Conservation (phyloP, 2,888 invertebrate species). For the Zygothrica quintamaculata region DNA sequence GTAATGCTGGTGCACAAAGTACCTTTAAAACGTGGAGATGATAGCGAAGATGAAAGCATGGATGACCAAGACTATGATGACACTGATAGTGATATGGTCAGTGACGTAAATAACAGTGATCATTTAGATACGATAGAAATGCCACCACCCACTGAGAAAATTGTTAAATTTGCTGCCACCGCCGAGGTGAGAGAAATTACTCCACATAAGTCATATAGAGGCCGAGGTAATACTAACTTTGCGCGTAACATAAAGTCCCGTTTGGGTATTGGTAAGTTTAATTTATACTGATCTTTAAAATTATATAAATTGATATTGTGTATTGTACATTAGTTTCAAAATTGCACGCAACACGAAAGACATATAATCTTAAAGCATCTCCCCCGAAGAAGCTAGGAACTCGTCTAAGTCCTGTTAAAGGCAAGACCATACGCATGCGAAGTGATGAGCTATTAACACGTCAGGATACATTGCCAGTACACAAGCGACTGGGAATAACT, state of each 20-base stretch:
- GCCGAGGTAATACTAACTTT: conserved; percentile 57
- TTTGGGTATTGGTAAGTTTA: conserved; percentile 66
- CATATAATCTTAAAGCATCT: conserved; percentile 80
- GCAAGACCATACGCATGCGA: conserved; percentile 79
- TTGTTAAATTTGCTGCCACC: conserved; percentile 84
- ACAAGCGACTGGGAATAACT: conserved; percentile 78
- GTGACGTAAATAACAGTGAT: conserved; percentile 28
- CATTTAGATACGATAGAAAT: conserved; percentile 48
- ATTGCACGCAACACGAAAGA: conserved; percentile 80
- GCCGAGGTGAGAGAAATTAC: conserved; percentile 84
- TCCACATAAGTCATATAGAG: conserved; percentile 58
- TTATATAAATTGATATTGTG: neutral
- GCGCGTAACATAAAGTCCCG: conserved; percentile 73
- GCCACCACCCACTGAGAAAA: conserved; percentile 74
- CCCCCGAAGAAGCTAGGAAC: conserved; percentile 58
- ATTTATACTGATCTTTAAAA: neutral
- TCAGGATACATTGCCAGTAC: conserved; percentile 75
- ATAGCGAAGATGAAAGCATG: conserved; percentile 67
- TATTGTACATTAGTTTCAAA: conserved; percentile 62
- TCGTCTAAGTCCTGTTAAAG: conserved; percentile 71
- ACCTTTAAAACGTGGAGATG: conserved; percentile 81
- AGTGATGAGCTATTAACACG: conserved; percentile 81
- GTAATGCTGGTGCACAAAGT: conserved; percentile 84
- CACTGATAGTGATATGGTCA: conserved; percentile 58
- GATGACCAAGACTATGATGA: conserved; percentile 59